Evolutionary conservation across 1,140 invertebrate genomes (phyloP).

Genomic region (Brachionus sp.): DNA sequence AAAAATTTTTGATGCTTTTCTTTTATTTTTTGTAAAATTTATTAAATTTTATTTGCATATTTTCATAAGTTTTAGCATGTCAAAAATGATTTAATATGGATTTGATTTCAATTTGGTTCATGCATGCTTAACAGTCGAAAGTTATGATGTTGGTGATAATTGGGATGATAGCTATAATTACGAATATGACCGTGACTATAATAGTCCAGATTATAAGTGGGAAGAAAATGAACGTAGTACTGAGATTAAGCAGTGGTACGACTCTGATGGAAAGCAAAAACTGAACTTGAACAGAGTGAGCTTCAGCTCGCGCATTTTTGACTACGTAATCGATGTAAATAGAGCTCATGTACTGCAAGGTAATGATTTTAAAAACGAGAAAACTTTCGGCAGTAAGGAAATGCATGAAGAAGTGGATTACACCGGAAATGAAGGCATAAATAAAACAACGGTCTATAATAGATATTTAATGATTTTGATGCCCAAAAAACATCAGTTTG

Average conservation of each 20-base stretch:
- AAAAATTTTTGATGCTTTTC: too few relatives aligned
- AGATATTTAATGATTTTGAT: not conserved
- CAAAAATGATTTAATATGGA: too few relatives aligned
- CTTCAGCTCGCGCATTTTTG: not conserved
- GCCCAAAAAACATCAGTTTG: not conserved
- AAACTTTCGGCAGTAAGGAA: not conserved
- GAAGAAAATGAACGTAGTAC: not conserved
- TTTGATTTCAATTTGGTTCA: not conserved
- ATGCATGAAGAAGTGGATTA: not conserved
- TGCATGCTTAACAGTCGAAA: not conserved
- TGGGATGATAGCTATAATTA: not conserved
- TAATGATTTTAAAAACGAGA: not conserved
- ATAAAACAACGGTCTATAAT: not conserved
- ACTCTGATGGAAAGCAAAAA: not conserved
- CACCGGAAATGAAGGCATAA: not conserved
- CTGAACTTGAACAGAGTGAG: not conserved
- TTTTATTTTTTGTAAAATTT: too few relatives aligned
- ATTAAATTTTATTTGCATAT: too few relatives aligned
- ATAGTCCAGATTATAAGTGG: not conserved
- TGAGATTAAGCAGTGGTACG: not conserved
- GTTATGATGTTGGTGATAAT: not conserved
- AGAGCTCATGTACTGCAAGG: not conserved
- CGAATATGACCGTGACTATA: not conserved
- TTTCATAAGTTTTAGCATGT: too few relatives aligned
- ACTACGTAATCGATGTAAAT: not conserved